These are phyloP conservation scores for Leptodactylus fallax DNA, from an alignment of 2,797 vertebrate genomes.

Conservation along the genomic window DNA sequence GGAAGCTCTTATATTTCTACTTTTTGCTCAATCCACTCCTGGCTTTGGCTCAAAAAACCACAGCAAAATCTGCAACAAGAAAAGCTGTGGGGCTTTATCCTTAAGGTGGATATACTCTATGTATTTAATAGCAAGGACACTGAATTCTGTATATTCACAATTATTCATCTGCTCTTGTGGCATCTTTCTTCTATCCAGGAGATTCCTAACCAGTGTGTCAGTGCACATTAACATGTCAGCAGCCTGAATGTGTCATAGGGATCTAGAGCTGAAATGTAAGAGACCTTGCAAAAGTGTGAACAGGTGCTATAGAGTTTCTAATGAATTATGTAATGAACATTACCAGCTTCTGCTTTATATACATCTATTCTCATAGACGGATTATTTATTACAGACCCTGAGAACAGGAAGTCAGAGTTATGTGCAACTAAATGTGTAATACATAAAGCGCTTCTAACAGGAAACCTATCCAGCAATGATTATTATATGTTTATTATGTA, in stretches of 20 bases:
- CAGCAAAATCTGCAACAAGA: too few species aligned
- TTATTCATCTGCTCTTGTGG: not conserved
- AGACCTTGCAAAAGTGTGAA: constrained; percentile 5
- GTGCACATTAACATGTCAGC: not conserved
- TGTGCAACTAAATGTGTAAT: not conserved
- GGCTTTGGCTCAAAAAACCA: too few species aligned
- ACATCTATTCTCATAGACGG: not conserved
- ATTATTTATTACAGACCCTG: not conserved
- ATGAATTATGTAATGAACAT: constrained; percentile 11
- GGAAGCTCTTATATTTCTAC: too few species aligned
- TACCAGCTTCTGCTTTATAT: constrained; percentile 5
- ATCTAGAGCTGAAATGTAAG: constrained; percentile 1
- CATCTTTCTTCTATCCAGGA: not conserved
- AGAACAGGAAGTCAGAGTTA: not conserved
- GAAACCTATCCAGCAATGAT: too few species aligned
- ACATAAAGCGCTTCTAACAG: too few species aligned
- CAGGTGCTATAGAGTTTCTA: not conserved
- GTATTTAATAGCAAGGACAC: not conserved
- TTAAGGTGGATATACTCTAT: not conserved
- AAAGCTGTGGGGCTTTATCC: too few species aligned
- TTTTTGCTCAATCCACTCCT: too few species aligned
- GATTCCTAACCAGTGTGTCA: not conserved
- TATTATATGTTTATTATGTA: too few species aligned
- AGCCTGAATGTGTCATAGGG: not conserved
- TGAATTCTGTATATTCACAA: not conserved